Evolutionary conservation across 2,113 vertebrate species (phyloP).

Genomic region (Proteles cristata): DNA sequence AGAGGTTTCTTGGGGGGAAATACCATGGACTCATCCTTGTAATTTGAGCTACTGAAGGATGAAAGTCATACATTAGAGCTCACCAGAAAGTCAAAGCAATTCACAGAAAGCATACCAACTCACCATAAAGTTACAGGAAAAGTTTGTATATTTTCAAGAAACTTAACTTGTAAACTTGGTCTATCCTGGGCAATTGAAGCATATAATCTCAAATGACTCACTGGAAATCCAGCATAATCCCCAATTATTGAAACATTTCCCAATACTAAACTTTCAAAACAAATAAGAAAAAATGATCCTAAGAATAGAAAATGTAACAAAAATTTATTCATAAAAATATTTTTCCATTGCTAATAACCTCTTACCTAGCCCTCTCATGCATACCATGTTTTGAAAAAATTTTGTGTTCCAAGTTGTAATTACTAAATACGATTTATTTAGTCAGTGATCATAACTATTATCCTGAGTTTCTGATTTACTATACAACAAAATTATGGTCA

Average conservation of each 20-base stretch:
- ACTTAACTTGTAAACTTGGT: background rate
- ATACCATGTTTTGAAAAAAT: background rate
- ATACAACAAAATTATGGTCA: background rate
- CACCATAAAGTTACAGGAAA: background rate
- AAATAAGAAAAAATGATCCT: background rate
- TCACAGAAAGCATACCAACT: conserved; percentile 26
- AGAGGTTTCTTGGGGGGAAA: background rate
- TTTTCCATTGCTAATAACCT: background rate
- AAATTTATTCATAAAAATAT: conserved; percentile 28
- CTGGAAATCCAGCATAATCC: background rate
- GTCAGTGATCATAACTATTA: background rate
- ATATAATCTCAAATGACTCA: conserved; percentile 4
- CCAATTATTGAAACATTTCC: background rate
- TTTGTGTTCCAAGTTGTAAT: background rate
- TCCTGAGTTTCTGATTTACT: conserved; percentile 30
- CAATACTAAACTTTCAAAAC: background rate
- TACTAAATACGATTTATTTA: conserved; percentile 33
- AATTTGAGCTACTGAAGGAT: background rate
- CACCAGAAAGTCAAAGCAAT: conserved; percentile 18
- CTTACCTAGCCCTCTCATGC: background rate
- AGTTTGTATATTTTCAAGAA: background rate
- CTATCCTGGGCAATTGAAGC: background rate
- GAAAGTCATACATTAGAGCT: background rate
- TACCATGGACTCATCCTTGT: background rate
- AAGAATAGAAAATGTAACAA: background rate